Base-by-base conservation (phyloP, 64 coral and sea anemone genomes). In the Porites australiensis region DNA sequence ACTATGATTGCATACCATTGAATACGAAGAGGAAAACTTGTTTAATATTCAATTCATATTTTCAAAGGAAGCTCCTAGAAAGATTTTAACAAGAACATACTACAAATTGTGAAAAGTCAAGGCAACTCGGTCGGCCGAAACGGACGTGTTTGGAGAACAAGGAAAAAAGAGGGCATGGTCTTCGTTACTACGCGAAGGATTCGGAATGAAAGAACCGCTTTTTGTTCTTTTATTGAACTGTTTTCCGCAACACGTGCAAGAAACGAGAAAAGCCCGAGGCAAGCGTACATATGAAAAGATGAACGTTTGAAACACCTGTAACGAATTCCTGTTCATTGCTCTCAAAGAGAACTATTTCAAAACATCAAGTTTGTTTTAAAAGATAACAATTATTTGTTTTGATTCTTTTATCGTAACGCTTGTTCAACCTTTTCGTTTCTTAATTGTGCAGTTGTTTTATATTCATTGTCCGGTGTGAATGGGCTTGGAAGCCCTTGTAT, bases 371-470 rank as follows among this genome's bases (percentile, higher is more conserved):
- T 81, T 81, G 78, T 63, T 81, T 81, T 62, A 18, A 0, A 6
- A 81, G 13, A 52, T 62, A 81, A 81, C 78, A 81, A 81, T 81
- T 5, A 76, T 62, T 61, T 43, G 20, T 81, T 81, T 61, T 23
- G 2, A 37, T 81, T 63, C 51, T 81, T 37, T 61, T 43, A 20
- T 6, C 58, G 14, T 7, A 62, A 45, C 18, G 46, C 22, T 44
- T 71, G 22, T 1, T 70, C 8, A 23, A 22, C 9, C 11, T 27
- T 70, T 4, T 70, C 10, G 10, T 27, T 70, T 70, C 19, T 22
- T 37, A 8, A 23, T 70, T 27, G 20, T 23, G 67, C 27, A 37
- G 27, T 58, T 79, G 51, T 74, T 74, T 74, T 12, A 45, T 37
- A 45, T 46, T 50, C 73, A 46, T 75, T 45, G 46, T 75, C 57